phyloP scores from a whole-genome alignment of 2,797 vertebrate genomes.

The Zenarchopterus dispar region DNA sequence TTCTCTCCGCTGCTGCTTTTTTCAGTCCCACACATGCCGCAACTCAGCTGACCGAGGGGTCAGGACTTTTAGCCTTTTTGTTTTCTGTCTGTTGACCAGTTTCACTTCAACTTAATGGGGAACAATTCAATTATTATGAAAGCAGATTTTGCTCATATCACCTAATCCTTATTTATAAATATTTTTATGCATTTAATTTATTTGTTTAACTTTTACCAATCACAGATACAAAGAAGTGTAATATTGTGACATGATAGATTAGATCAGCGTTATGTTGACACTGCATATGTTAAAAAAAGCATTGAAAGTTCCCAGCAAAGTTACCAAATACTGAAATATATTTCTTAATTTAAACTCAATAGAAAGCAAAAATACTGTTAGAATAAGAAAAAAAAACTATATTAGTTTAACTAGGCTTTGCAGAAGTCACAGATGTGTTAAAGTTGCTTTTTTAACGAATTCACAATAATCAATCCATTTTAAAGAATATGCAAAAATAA shows the following conservation, averaged over 20 bases:
- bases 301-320: no score
- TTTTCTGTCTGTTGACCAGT: slow-evolving; percentile 68
- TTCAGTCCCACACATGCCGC: slow-evolving; percentile 53
- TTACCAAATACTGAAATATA: no score
- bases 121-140: slow-evolving; percentile 31
- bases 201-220: neutral
- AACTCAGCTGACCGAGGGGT: slow-evolving; percentile 85
- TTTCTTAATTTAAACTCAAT: no score
- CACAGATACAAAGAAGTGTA: neutral
- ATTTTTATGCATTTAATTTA: neutral
- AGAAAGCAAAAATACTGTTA: neutral
- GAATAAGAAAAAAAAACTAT: no score
- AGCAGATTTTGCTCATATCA: slow-evolving; percentile 17
- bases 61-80: slow-evolving; percentile 63
- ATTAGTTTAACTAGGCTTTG: neutral
- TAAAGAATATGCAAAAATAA: neutral
- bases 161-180: neutral
- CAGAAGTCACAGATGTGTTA: neutral
- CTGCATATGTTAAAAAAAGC: no score
- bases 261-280: no score
- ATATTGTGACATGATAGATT: neutral
- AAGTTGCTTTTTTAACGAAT: neutral
- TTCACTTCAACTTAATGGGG: slow-evolving; percentile 77
- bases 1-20: slow-evolving; percentile 63
- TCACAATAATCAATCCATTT: neutral